Evolutionary conservation across 2,888 invertebrate species (phyloP), one percentile per base, ranked within the genome.

Genomic region (Caenorhabditis sp.): DNA sequence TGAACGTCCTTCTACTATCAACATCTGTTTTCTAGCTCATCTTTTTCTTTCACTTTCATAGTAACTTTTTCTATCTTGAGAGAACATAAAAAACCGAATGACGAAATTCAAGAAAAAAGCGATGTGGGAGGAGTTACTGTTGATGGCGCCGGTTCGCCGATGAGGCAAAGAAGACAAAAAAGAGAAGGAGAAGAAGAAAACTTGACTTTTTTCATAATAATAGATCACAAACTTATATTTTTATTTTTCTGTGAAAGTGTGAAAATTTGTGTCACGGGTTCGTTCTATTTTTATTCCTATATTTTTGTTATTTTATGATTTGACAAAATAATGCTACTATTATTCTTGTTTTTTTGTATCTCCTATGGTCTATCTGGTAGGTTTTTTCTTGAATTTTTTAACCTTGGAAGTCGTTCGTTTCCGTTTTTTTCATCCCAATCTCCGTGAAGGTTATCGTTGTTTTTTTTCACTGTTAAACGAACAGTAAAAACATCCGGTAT

Each of bases 71-170:
- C 52, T 23, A 1, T 56, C 23, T 56, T 4, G 23, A 56, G 23
- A 56, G 56, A 56, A 27, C 26, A 26, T 26, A 56, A 56, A 25
- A 20, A n/a, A 25, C 17, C 26, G n/a, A 52, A 21, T 52, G 52
- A 52, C 52, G 23, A 52, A 52, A 56, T 26, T 26, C 66, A 50
- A 38, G 54, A 58, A 71, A 63, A 66, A 67, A 56, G 49, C 56
- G 23, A 49, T 56, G 59, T 49, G 72, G 72, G 72, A 58, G 72
- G 72, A 72, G 72, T 72, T 72, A 67, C 67, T 70, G 70, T 23
- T 53, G 53, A 23, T 56, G 56, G 67, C 71, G 71, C 63, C 43
- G 43, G 43, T 43, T 43, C 43, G 43, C 17, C 17, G 43, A 43
- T 43, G 43, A 43, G 43, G 43, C 14, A 62, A 67, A 60, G 71